Conservation (phyloP, 1,140 invertebrate species). For the Acyrthosiphon pisum region DNA sequence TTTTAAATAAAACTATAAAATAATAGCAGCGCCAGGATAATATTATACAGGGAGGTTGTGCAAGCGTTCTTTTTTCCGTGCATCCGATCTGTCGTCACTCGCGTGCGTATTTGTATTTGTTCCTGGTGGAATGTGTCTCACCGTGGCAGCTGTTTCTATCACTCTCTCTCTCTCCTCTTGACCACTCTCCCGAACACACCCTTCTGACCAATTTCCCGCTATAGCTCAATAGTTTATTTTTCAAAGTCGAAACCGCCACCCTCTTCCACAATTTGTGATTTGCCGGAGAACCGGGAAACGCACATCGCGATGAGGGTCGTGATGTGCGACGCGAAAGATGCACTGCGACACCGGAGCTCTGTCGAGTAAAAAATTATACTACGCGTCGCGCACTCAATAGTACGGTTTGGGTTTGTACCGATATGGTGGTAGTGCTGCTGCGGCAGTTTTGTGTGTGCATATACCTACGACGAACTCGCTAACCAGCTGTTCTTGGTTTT, state of each 20-base stretch:
- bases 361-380: neutral
- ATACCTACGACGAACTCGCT: neutral
- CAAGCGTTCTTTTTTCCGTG: neutral
- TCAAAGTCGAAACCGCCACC: neutral
- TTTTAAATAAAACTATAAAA: too few relatives aligned
- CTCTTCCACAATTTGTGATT: neutral
- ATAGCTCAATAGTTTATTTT: neutral
- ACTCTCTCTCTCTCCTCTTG: neutral
- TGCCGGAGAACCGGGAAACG: neutral
- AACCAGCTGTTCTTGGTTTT: neutral
- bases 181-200: too few relatives aligned
- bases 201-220: neutral
- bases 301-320: neutral
- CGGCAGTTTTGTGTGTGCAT: neutral
- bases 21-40: too few relatives aligned
- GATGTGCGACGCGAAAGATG: neutral
- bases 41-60: neutral
- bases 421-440: neutral
- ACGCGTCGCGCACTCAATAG: neutral
- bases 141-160: neutral
- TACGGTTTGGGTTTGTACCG: too few relatives aligned
- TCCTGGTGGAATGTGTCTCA: neutral
- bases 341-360: neutral
- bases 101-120: neutral
- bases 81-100: neutral